Conservation (phyloP, 2,113 vertebrate species). For the Carassius carassius region DNA sequence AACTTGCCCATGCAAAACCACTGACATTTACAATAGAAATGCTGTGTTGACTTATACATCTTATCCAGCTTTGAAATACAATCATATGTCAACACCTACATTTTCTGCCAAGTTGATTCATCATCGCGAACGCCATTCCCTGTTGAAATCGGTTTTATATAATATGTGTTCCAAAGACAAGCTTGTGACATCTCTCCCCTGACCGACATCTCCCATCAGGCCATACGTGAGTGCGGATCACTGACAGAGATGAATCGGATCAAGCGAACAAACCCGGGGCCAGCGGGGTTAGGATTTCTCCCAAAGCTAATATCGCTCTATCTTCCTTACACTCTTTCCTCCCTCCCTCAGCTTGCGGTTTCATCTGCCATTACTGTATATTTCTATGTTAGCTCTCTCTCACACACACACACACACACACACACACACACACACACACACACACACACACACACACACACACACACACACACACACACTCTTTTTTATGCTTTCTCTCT, state of each 20-base stretch:
- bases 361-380: background rate
- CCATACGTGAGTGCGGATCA: constrained; percentile 10
- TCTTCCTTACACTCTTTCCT: background rate
- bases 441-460: too few relatives aligned
- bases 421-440: too few relatives aligned
- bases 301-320: constrained; percentile 32
- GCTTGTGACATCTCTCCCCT: constrained; percentile 44
- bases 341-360: background rate
- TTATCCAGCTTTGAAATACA: background rate
- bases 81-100: background rate
- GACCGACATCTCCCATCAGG: constrained; percentile 39
- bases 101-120: constrained; percentile 13
- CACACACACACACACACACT: too few relatives aligned
- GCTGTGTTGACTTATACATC: background rate
- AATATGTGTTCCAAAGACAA: constrained; percentile 28
- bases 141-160: background rate
- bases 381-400: constrained; percentile 45
- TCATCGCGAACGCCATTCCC: background rate
- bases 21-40: constrained; percentile 19
- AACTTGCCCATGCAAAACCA: constrained; percentile 29
- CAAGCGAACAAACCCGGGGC: constrained; percentile 30
- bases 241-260: constrained; percentile 55
- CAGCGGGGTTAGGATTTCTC: constrained; percentile 53
- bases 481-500: constrained; percentile 3
- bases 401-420: background rate